phyloP scores from a whole-genome alignment of 2,888 invertebrate species.

The Dilophus febrilis region DNA sequence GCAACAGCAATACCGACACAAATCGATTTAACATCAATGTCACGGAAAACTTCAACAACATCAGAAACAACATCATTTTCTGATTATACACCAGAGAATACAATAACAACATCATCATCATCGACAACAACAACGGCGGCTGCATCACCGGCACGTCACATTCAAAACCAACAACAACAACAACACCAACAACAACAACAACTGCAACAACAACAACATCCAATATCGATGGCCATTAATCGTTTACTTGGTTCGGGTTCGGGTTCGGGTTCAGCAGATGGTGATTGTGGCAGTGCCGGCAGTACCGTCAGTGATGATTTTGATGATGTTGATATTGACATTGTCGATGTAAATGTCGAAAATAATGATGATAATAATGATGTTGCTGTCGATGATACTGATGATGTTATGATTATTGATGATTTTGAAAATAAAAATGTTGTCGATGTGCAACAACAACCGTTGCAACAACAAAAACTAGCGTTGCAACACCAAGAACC shows the following conservation, averaged over 20 bases:
- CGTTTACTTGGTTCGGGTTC: too few relatives aligned
- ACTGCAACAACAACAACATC: too few relatives aligned
- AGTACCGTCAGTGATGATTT: too few relatives aligned
- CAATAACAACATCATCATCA: slow-evolving; percentile 21
- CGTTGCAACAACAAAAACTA: neutral
- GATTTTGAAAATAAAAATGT: too few relatives aligned
- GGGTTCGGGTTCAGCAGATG: too few relatives aligned
- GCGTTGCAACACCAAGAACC: neutral
- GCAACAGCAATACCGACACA: neutral
- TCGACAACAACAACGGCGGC: neutral
- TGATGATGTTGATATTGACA: too few relatives aligned
- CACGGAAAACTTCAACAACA: slow-evolving; percentile 39
- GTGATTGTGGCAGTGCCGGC: too few relatives aligned
- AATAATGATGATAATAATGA: too few relatives aligned
- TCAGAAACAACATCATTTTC: slow-evolving; percentile 31
- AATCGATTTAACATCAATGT: slow-evolving; percentile 25
- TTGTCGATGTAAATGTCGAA: too few relatives aligned
- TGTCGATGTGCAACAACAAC: neutral
- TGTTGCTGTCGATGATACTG: too few relatives aligned
- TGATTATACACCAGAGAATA: slow-evolving; percentile 39
- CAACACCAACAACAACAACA: neutral
- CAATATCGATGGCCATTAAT: too few relatives aligned
- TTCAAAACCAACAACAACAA: neutral
- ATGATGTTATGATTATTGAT: too few relatives aligned
- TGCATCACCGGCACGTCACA: neutral